Conservation (phyloP, 2,888 invertebrate genomes). For the Ryuthela nishihirai region DNA sequence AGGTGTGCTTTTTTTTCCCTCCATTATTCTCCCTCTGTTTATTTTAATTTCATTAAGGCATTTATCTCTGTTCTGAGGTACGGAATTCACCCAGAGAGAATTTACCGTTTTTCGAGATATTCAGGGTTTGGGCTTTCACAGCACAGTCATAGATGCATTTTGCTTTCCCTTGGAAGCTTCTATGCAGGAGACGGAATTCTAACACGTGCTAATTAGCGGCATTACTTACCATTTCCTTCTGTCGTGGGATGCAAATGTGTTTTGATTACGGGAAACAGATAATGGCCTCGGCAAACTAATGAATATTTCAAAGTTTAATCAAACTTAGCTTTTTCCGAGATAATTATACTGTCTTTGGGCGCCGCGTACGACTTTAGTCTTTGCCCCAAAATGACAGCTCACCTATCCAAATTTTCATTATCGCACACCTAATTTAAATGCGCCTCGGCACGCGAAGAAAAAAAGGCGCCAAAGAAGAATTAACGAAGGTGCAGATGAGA, state of each 20-base stretch:
- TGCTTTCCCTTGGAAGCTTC: not conserved
- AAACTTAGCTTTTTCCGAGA: constrained; percentile 30
- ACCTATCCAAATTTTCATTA: constrained; percentile 37
- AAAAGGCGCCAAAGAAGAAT: too few species aligned
- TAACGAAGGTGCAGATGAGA: constrained; percentile 24
- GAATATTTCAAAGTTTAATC: constrained; percentile 39
- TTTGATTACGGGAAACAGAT: constrained; percentile 31
- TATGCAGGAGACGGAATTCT: constrained; percentile 4
- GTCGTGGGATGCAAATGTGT: constrained; percentile 16
- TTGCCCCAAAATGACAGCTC: constrained; percentile 25
- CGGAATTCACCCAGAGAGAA: too few species aligned
- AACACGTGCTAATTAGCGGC: constrained; percentile 31
- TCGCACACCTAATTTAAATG: constrained; percentile 32
- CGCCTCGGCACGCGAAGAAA: too few species aligned
- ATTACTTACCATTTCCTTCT: constrained; percentile 16
- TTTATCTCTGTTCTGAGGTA: too few species aligned
- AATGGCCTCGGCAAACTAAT: constrained; percentile 26
- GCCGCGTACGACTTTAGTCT: too few species aligned
- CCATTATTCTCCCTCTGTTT: too few species aligned
- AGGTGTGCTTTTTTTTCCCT: too few species aligned
- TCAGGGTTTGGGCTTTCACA: too few species aligned
- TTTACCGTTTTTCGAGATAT: too few species aligned
- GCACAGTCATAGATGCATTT: too few species aligned
- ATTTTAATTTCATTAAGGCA: too few species aligned
- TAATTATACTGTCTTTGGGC: too few species aligned